These are phyloP conservation scores for Drosophila subquinaria DNA, from an alignment of 2,888 invertebrate species.

Conservation along the genomic window DNA sequence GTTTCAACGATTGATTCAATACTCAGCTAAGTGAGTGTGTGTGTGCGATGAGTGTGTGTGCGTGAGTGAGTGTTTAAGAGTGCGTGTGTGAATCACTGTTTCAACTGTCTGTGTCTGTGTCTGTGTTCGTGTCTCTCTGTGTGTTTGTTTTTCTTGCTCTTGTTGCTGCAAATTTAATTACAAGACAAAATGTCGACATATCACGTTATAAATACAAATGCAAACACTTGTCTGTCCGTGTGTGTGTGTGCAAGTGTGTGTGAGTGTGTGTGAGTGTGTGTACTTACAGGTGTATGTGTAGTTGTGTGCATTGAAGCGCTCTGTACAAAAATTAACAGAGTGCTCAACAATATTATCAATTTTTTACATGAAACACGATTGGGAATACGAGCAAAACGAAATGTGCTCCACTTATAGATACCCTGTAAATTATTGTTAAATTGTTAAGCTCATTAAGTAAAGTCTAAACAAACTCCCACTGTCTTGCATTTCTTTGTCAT, in stretches of 20 bases:
- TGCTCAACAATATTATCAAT: neutral
- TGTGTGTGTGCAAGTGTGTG: neutral
- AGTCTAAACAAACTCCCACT: neutral
- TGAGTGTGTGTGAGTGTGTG: neutral
- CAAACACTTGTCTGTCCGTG: conserved; percentile 28
- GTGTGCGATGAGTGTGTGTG: conserved; percentile 11
- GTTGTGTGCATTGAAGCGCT: neutral
- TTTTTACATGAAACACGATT: conserved; percentile 4
- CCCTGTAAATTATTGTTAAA: neutral
- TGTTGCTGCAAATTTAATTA: conserved; percentile 69
- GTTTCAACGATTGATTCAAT: conserved; percentile 67
- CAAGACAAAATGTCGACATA: conserved; percentile 71
- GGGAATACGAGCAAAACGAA: neutral
- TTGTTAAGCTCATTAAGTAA: neutral
- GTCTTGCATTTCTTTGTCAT: neutral
- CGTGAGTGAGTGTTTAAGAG: conserved; percentile 9
- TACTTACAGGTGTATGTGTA: too few relatives aligned
- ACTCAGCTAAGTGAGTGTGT: conserved; percentile 33
- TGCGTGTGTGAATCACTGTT: conserved; percentile 29
- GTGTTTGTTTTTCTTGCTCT: conserved; percentile 12
- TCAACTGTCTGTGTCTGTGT: neutral
- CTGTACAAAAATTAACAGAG: conserved; percentile 11
- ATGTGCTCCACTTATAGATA: neutral
- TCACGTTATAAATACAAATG: conserved; percentile 64
- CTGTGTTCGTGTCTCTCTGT: too few relatives aligned